phyloP scores from a whole-genome alignment of 2,888 invertebrate species.

The Lasioglossum vierecki region DNA sequence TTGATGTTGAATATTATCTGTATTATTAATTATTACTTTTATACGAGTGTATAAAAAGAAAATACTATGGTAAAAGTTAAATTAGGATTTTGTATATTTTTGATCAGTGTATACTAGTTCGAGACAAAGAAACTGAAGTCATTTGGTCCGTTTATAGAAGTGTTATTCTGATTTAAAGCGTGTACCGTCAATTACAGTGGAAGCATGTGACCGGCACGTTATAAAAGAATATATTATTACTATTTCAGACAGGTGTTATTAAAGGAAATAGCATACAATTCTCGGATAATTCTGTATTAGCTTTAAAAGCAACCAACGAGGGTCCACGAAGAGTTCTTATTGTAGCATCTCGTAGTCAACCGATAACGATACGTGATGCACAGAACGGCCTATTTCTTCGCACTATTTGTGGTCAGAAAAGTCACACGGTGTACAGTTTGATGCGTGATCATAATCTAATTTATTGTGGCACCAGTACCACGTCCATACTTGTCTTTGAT shows the following conservation, averaged over 20 bases:
- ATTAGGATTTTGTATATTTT: too few species aligned
- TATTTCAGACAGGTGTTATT: slow-evolving; percentile 72
- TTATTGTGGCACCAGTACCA: slow-evolving; percentile 91
- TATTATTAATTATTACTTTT: too few species aligned
- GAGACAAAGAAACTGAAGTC: too few species aligned
- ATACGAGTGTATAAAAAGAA: too few species aligned
- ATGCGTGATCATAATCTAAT: slow-evolving; percentile 88
- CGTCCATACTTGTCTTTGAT: slow-evolving; percentile 90
- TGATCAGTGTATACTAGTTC: too few species aligned
- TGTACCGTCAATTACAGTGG: background rate
- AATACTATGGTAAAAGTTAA: too few species aligned
- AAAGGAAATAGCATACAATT: slow-evolving; percentile 84
- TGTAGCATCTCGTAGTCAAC: slow-evolving; percentile 89
- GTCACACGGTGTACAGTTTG: slow-evolving; percentile 89
- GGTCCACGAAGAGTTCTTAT: slow-evolving; percentile 89
- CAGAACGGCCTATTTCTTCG: slow-evolving; percentile 88
- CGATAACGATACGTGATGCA: slow-evolving; percentile 90
- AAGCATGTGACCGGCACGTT: background rate
- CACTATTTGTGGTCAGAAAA: slow-evolving; percentile 86
- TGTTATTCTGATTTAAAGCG: background rate
- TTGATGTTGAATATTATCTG: too few species aligned
- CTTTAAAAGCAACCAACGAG: slow-evolving; percentile 89
- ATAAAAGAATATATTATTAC: slow-evolving; percentile 3
- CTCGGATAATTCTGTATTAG: slow-evolving; percentile 88
- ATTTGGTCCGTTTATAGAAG: too few species aligned